phyloP scores from a whole-genome alignment of 2,888 invertebrate species.

The Choristoneura rosaceana region DNA sequence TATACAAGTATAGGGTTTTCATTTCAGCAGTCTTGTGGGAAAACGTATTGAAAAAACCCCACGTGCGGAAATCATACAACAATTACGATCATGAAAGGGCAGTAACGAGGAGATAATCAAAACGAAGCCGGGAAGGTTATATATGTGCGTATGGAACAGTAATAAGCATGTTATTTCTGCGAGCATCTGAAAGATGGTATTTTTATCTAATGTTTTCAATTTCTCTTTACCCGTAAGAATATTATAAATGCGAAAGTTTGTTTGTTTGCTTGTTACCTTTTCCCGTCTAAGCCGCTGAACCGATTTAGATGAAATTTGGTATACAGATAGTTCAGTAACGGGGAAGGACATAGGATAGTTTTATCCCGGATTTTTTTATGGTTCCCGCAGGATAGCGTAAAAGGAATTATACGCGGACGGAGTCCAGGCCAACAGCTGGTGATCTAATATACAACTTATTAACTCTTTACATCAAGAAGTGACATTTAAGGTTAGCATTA shows the following conservation, averaged over 20 bases:
- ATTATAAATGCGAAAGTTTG: too few species aligned
- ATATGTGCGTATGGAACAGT: not conserved
- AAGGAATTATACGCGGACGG: too few species aligned
- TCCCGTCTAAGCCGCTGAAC: too few species aligned
- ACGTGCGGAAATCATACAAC: not conserved
- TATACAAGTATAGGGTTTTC: too few species aligned
- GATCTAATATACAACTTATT: not conserved
- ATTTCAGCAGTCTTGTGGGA: not conserved
- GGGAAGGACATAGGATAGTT: too few species aligned
- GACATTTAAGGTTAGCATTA: not conserved
- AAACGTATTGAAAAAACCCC: not conserved
- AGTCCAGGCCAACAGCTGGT: too few species aligned
- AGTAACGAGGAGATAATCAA: not conserved
- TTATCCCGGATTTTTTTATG: too few species aligned
- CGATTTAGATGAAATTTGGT: too few species aligned
- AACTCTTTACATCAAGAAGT: not conserved
- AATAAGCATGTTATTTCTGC: not conserved
- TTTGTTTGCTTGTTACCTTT: too few species aligned
- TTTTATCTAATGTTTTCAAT: not conserved
- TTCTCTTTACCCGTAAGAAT: not conserved
- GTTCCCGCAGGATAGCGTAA: too few species aligned
- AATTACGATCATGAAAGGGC: conserved; percentile 7
- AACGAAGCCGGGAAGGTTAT: not conserved
- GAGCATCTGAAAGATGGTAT: not conserved
- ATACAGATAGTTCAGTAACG: too few species aligned